Evolutionary conservation across 2,113 vertebrate genomes (phyloP).

Genomic region (Corythornis vintsioides): DNA sequence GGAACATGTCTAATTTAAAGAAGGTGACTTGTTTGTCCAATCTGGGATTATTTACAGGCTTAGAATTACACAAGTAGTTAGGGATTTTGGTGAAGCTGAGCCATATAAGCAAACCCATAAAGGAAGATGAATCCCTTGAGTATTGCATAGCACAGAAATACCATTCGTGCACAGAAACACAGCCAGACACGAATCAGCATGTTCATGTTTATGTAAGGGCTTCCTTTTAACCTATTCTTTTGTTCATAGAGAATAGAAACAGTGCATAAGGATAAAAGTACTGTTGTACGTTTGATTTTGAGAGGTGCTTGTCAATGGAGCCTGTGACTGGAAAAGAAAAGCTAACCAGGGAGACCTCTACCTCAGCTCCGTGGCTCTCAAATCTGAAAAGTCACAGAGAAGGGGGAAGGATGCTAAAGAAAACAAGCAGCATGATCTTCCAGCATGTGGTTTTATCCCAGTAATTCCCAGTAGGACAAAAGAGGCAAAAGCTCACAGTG

Average conservation of each 20-base stretch:
- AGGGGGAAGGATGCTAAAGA: conserved; percentile 20
- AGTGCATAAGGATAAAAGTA: neutral
- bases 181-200: neutral
- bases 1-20: neutral
- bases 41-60: neutral
- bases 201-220: conserved; percentile 33
- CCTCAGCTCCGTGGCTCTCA: neutral
- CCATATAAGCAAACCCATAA: neutral
- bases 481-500: conserved; percentile 10
- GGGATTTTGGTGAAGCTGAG: neutral
- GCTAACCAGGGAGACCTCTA: neutral
- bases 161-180: neutral
- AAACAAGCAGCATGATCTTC: conserved; percentile 35
- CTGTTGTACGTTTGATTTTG: neutral
- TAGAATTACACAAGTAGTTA: neutral
- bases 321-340: neutral
- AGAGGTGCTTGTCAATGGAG: conserved; percentile 12
- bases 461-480: conserved; percentile 41
- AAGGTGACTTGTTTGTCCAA: neutral
- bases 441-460: conserved; percentile 13
- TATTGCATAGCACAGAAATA: neutral
- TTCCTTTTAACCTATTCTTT: conserved; percentile 45
- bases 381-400: neutral
- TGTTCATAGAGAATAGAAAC: conserved; percentile 17
- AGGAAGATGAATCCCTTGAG: neutral